Evolutionary conservation across 2,797 vertebrate genomes (phyloP).

Genomic region (Streptopelia turtur): DNA sequence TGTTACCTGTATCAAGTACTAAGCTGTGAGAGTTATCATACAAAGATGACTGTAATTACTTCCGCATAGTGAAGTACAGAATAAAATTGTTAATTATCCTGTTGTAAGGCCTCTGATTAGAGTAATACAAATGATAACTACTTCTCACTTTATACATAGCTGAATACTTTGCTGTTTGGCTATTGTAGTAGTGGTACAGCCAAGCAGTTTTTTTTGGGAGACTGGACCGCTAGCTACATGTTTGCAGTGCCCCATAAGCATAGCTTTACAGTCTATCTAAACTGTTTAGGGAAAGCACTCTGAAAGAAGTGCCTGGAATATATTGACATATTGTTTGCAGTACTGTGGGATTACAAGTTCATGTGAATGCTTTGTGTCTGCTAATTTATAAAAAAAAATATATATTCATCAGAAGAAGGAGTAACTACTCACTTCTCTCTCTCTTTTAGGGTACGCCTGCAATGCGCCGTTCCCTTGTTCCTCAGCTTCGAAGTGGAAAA

Average conservation of each 20-base stretch:
- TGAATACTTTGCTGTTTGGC: background rate
- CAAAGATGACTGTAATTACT: conserved; percentile 57
- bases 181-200: background rate
- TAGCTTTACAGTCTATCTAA: background rate
- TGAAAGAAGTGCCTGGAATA: background rate
- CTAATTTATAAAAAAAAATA: background rate
- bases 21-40: conserved; percentile 55
- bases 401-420: background rate
- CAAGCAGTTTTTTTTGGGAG: background rate
- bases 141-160: background rate
- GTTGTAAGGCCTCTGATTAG: conserved; percentile 55
- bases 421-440: background rate
- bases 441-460: conserved; percentile 89
- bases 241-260: background rate
- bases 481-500: conserved; percentile 94
- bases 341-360: background rate
- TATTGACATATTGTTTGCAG: background rate
- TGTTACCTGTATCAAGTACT: conserved; percentile 38
- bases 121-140: conserved; percentile 52
- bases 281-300: background rate
- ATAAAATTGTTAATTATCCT: conserved; percentile 65
- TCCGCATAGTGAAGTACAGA: conserved; percentile 68
- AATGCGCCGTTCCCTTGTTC: conserved; percentile 91
- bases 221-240: background rate
- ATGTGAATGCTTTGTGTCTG: background rate